Evolutionary conservation across 64 coral and sea anemone genomes (phyloP).

Genomic region (Acropora yongei): DNA sequence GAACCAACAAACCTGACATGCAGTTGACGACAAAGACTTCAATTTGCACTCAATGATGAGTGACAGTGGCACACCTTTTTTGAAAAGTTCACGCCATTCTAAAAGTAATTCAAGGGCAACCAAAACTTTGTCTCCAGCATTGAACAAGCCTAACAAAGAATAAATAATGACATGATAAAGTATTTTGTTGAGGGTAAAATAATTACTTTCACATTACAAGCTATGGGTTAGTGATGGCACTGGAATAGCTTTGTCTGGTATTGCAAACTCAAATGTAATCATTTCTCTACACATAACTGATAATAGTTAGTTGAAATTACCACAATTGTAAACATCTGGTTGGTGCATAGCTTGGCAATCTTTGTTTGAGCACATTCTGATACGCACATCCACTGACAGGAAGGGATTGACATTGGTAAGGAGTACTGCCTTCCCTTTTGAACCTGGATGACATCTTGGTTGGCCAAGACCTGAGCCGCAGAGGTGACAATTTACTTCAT

Average conservation of each 20-base stretch:
- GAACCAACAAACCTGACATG: background rate
- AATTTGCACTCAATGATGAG: conserved; percentile 1
- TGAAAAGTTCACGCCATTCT: background rate
- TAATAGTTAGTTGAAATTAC: background rate
- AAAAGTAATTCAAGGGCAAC: background rate
- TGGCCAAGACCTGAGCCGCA: background rate
- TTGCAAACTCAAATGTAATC: background rate
- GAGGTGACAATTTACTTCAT: background rate
- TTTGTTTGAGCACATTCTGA: background rate
- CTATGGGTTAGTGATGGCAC: background rate
- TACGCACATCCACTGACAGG: background rate
- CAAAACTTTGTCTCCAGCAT: background rate
- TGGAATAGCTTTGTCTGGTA: background rate
- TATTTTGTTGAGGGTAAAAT: background rate
- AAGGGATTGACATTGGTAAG: background rate
- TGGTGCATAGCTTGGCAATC: background rate
- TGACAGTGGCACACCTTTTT: background rate
- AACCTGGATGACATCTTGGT: background rate
- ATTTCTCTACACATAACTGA: background rate
- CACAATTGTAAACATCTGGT: background rate
- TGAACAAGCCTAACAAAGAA: background rate
- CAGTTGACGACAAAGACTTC: background rate
- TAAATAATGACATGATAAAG: background rate
- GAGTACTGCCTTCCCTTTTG: background rate
- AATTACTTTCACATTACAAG: background rate